Base-by-base conservation (phyloP, 2,888 invertebrate genomes). In the Neoitamus cyanurus region DNA sequence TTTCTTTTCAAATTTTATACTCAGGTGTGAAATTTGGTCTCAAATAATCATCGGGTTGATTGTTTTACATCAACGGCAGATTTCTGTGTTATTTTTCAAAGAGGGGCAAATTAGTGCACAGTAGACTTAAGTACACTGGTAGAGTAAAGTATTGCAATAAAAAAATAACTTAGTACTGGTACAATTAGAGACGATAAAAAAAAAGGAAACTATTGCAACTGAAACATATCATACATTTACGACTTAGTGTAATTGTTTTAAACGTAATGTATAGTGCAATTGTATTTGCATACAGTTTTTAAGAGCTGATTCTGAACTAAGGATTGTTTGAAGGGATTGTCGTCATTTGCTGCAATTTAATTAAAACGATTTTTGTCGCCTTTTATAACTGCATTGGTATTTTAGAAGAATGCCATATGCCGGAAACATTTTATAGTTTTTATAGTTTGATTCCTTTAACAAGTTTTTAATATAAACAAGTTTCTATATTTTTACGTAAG, bases 191-290 rank as follows among this genome's bases (percentile, higher is more conserved):
- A 48, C 20, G 25, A 78, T 46, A 82, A 46, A 82, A 25, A 46
- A 42, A 42, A 78, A 78, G 13, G 28, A 80, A 82, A 78, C 84
- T 68, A 84, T 69, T 80, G 86, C 84, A 86, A 86, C 86, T 84
- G 86, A 86, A 42, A 86, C 86, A 86, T 86, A 86, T 86, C 86
- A 86, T 84, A 68, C 75, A 11, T 36, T 82, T 37, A 82, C 36
- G 42, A 42, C 31, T 69, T 82, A 78, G 31, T 46, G 25, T 58
- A 42, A 69, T 25, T 82, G 69, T 68, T 82, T 82, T 69, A 82
- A 82, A 69, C 5, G 9, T 37, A 77, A 69, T 37, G 37, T 82
- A 69, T 82, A 82, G 82, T 25, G 82, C 69, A 82, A 82, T 69
- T 37, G n/a, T 36, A 82, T 36, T 78, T 48, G 78, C 78, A 69